Base-by-base conservation (phyloP, 2,888 invertebrate genomes). In the Folsomia manolachei region DNA sequence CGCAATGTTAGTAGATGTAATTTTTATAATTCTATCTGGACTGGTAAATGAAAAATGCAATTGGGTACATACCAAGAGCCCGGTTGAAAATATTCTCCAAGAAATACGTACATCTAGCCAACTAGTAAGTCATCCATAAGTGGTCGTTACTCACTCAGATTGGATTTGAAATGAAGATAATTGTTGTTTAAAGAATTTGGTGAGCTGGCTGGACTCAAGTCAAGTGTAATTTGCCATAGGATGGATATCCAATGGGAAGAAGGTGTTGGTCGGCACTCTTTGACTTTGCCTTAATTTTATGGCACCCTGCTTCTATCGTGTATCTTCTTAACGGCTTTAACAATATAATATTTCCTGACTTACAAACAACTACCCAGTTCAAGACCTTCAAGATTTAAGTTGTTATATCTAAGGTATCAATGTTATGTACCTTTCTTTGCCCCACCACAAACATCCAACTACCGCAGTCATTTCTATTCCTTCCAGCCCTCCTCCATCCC, bases 251-350 rank as follows among this genome's bases (percentile, higher is more conserved):
- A 14, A 56, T 56, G 4, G 56, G 19, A 39, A 9, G 27, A 39
- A 66, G 65, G 65, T 66, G 65, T 66, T 66, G 51, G 70, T 70
- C 73, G 73, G 76, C 73, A 63, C 52, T 71, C 71, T 74, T 76
- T 76, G 74, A 74, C 63, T 71, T 74, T 76, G 61, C 62, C 63
- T 76, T 76, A 76, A 76, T 76, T 76, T 76, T 76, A 76, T 72
- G 76, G 71, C 76, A 74, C 76, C 74, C 74, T 74, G 67, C 74
- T 74, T 19, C 53, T 68, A 53, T 56, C 52, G 65, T 60, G 18
- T 56, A 26, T 68, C 24, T 68, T 24, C 24, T 60, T 24, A 18
- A 56, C 18, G 21, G 56, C 23, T 68, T 68, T 26, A 27, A 53
- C n/a, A 65, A 65, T 53, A 14, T 23, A 64, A 64, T 23, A 52